These are phyloP conservation scores for Dicyrtoma fusca DNA, from an alignment of 2,888 invertebrate species.

Conservation along the genomic window DNA sequence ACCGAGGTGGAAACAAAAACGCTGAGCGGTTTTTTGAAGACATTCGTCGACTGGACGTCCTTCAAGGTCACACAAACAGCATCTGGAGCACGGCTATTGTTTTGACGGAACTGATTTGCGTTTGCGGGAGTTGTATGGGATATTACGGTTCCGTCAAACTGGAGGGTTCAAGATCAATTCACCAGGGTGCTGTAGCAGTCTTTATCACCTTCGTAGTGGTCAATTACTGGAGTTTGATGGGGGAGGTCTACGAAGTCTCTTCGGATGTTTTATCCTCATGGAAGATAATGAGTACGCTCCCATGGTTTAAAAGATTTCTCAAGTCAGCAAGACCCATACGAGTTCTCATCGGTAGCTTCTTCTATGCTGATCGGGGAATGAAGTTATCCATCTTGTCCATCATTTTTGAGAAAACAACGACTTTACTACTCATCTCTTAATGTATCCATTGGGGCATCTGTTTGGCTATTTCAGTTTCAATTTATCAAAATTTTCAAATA, in stretches of 20 bases:
- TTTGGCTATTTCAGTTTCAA: no score
- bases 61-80: neutral
- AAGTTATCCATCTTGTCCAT: slow-evolving; percentile 12
- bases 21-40: neutral
- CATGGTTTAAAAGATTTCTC: slow-evolving; percentile 6
- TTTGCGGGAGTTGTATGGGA: neutral
- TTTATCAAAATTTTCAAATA: no score
- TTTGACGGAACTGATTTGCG: neutral
- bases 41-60: neutral
- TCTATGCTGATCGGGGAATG: slow-evolving; percentile 24
- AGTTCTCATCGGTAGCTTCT: slow-evolving; percentile 9
- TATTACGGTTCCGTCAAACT: neutral
- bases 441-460: no score
- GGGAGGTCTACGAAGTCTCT: neutral
- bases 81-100: slow-evolving; percentile 1
- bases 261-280: neutral
- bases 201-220: neutral
- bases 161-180: neutral
- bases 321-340: neutral
- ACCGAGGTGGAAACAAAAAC: neutral
- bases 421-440: slow-evolving; percentile 4
- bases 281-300: neutral
- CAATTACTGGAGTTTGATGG: neutral
- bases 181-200: neutral
- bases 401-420: slow-evolving; percentile 4